These are phyloP conservation scores for Polypterus senegalus DNA, from an alignment of 2,113 vertebrate species.

Conservation along the genomic window DNA sequence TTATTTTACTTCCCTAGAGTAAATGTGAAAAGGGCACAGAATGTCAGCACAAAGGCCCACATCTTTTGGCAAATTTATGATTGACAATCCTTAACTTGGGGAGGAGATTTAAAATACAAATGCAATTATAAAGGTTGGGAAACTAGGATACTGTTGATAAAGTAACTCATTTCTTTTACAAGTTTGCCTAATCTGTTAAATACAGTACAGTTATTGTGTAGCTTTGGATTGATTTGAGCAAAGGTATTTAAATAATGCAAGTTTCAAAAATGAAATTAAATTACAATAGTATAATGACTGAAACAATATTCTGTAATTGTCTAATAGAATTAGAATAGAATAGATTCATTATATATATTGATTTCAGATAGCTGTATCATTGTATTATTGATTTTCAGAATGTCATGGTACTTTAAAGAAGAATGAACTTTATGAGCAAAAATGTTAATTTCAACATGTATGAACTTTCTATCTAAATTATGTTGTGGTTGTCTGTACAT, in stretches of 20 bases:
- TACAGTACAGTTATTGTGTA: not conserved
- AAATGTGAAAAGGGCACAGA: constrained; percentile 49
- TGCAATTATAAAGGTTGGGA: constrained; percentile 20
- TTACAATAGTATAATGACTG: not conserved
- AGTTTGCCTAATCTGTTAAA: not conserved
- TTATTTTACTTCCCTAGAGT: constrained; percentile 43
- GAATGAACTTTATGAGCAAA: too few relatives aligned
- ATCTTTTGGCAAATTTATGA: constrained; percentile 36
- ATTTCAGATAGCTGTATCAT: too few relatives aligned
- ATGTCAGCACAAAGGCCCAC: constrained; percentile 41
- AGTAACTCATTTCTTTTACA: not conserved
- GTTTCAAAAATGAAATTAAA: not conserved
- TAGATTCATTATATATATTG: too few relatives aligned
- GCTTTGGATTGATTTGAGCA: not conserved
- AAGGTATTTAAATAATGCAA: not conserved
- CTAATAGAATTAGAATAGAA: too few relatives aligned
- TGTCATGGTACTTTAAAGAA: too few relatives aligned
- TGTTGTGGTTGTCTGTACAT: too few relatives aligned
- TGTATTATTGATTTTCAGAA: too few relatives aligned
- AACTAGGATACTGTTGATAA: constrained; percentile 5
- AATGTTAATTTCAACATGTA: too few relatives aligned
- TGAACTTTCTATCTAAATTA: too few relatives aligned
- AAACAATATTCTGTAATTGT: not conserved
- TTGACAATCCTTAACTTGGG: constrained; percentile 31
- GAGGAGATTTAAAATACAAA: constrained; percentile 26